These are phyloP conservation scores for Bombus vancouverensis DNA, from an alignment of 1,140 invertebrate genomes.

Conservation along the genomic window DNA sequence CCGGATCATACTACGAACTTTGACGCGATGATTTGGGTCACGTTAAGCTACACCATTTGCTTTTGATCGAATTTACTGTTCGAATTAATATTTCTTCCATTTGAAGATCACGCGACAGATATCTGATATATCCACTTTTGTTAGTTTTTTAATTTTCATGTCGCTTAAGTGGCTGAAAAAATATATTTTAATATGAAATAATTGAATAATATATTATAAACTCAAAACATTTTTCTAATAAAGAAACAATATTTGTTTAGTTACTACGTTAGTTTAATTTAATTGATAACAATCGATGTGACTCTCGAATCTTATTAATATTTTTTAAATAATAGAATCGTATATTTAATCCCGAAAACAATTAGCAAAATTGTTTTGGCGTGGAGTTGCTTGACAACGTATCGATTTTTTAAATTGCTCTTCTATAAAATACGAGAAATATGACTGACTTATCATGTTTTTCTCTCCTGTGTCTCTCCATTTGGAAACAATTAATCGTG, in stretches of 20 bases:
- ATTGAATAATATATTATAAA: too few relatives aligned
- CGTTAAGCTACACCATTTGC: neutral
- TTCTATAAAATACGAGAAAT: too few relatives aligned
- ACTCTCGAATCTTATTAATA: too few relatives aligned
- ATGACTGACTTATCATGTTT: too few relatives aligned
- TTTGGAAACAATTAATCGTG: neutral
- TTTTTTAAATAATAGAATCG: too few relatives aligned
- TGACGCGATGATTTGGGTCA: conserved; percentile 18
- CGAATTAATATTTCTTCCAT: neutral
- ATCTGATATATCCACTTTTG: neutral
- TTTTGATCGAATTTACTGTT: neutral
- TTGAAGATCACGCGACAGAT: neutral
- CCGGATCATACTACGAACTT: conserved; percentile 4
- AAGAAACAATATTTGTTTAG: neutral
- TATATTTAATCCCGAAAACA: too few relatives aligned
- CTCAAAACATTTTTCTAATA: neutral
- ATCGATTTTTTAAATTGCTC: too few relatives aligned
- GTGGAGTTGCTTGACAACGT: too few relatives aligned
- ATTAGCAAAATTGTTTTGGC: too few relatives aligned
- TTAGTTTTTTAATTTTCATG: neutral
- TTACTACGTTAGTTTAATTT: neutral
- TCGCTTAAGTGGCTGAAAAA: neutral
- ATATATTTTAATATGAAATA: neutral
- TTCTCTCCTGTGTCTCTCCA: neutral
- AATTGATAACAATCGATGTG: neutral